A percentile compares a stretch with the other conserved stretches of the same genome.
Conservation (phyloP, 2,888 invertebrate genomes). For the Ceratothoa steindachneri region DNA sequence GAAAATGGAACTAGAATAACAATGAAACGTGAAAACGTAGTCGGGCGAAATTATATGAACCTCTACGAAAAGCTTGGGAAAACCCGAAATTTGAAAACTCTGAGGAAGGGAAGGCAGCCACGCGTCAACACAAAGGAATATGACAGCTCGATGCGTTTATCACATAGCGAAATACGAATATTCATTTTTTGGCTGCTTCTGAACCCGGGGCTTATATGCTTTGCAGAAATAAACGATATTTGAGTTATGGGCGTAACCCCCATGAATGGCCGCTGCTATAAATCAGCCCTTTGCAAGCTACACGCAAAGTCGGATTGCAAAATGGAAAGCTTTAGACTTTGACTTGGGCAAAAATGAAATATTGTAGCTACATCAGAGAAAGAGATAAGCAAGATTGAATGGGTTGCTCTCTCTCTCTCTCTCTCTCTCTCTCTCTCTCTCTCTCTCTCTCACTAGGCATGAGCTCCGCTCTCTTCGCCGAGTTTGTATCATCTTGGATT, state of each 20-base stretch:
- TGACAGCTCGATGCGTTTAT: conserved; percentile 45
- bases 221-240: conserved; percentile 45
- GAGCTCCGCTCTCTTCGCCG: too few relatives aligned
- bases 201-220: conserved; percentile 46
- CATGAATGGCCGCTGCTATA: not conserved
- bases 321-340: conserved; percentile 28
- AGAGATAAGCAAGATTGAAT: conserved; percentile 45
- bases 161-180: conserved; percentile 44
- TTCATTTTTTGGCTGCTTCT: conserved; percentile 46
- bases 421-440: too few relatives aligned
- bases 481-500: too few relatives aligned
- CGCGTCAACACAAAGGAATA: conserved; percentile 45
- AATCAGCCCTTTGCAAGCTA: not conserved
- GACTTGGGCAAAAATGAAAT: conserved; percentile 42
- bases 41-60: conserved; percentile 1
- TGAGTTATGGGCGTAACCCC: conserved; percentile 40
- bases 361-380: conserved; percentile 43
- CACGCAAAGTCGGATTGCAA: conserved; percentile 1
- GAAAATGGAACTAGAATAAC: conserved; percentile 26
- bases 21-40: conserved; percentile 12
- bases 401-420: conserved; percentile 41
- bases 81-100: conserved; percentile 31
- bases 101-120: conserved; percentile 38
- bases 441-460: too few relatives aligned
- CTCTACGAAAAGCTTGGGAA: conserved; percentile 19